These are phyloP conservation scores for Cotesia congregata DNA, from an alignment of 2,888 invertebrate species.

Conservation along the genomic window DNA sequence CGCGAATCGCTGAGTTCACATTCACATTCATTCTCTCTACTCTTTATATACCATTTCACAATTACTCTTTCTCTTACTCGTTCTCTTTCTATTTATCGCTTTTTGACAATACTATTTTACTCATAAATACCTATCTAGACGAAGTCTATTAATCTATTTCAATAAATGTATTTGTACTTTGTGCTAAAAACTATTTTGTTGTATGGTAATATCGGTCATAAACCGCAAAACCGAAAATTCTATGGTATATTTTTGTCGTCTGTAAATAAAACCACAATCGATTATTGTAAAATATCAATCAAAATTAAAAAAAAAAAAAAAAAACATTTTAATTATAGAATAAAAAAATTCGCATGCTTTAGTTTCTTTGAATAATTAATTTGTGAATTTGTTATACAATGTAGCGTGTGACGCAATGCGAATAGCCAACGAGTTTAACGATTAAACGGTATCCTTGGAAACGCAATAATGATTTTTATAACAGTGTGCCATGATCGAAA, in stretches of 20 bases:
- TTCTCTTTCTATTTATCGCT: conserved; percentile 12
- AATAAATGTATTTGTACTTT: conserved; percentile 5
- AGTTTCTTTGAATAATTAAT: conserved; percentile 25
- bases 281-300: neutral
- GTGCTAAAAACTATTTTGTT: conserved; percentile 20
- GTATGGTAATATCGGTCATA: conserved; percentile 6
- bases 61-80: neutral
- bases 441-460: conserved; percentile 42
- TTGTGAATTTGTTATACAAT: conserved; percentile 12
- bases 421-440: conserved; percentile 34
- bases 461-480: conserved; percentile 42
- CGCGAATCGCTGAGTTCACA: conserved; percentile 20
- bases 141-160: neutral
- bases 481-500: conserved; percentile 32
- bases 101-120: conserved; percentile 30
- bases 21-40: conserved; percentile 6
- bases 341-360: neutral
- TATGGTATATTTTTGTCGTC: neutral
- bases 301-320: neutral
- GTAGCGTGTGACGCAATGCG: conserved; percentile 31
- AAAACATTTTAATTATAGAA: neutral
- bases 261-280: neutral
- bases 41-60: neutral
- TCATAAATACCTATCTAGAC: neutral
- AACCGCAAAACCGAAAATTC: conserved; percentile 13